Conservation (phyloP, 30 jellyfish, hydroid and myxozoan species). For the Rhopilema esculentum region DNA sequence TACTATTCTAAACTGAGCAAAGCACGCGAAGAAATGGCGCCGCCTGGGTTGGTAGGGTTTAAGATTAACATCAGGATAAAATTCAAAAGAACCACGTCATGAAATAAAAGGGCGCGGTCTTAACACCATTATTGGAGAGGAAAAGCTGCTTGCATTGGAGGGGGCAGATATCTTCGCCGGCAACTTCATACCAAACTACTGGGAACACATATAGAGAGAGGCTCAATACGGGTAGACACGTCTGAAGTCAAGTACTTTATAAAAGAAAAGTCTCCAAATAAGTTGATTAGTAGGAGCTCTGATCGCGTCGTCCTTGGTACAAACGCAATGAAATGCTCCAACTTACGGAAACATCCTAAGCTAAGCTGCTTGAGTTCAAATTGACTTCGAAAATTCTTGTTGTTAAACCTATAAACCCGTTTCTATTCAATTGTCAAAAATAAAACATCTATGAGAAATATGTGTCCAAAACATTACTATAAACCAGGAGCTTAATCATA, state of each 20-base stretch:
- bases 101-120: too few relatives aligned
- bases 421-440: slow-evolving; percentile 7
- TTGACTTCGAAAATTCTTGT: not conserved
- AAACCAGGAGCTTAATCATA: slow-evolving; percentile 3
- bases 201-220: too few relatives aligned
- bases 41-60: not conserved
- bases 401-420: not conserved
- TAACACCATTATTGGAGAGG: too few relatives aligned
- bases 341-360: not conserved
- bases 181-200: too few relatives aligned
- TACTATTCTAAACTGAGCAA: too few relatives aligned
- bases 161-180: too few relatives aligned
- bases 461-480: not conserved
- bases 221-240: too few relatives aligned
- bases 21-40: not conserved
- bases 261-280: not conserved
- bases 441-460: not conserved
- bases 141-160: too few relatives aligned
- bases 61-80: too few relatives aligned
- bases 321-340: not conserved
- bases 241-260: not conserved
- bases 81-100: too few relatives aligned
- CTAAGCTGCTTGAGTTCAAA: not conserved
- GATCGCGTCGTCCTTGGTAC: not conserved
- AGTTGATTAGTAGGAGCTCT: not conserved